These are phyloP conservation scores for Leptinotarsa rubiginosa DNA, from an alignment of 2,888 invertebrate species.

Conservation along the genomic window DNA sequence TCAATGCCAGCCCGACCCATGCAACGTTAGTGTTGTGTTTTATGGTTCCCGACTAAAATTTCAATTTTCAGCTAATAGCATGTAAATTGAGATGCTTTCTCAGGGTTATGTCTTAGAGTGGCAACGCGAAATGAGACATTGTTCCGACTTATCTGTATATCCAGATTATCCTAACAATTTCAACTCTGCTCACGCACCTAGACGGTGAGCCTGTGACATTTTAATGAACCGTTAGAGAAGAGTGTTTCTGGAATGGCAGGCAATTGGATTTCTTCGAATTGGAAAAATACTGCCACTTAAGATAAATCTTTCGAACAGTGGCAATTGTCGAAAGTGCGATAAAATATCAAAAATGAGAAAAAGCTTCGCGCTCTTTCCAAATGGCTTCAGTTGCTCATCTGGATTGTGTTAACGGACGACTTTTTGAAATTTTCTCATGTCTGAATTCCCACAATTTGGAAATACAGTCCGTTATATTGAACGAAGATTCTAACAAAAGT, in stretches of 20 bases:
- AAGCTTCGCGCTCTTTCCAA: background rate
- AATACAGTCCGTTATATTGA: too few species aligned
- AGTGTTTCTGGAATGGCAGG: slow-evolving; percentile 11
- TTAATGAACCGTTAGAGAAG: slow-evolving; percentile 11
- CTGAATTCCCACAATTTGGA: too few species aligned
- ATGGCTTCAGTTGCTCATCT: too few species aligned
- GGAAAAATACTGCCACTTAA: slow-evolving; percentile 6
- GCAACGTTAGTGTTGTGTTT: slow-evolving; percentile 15
- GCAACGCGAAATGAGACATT: slow-evolving; percentile 16
- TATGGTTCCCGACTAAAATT: slow-evolving; percentile 22
- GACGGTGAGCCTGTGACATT: slow-evolving; percentile 14
- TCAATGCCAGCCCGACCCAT: background rate
- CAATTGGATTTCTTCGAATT: slow-evolving; percentile 4
- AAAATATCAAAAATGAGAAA: background rate
- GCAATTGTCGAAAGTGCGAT: background rate
- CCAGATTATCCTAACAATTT: slow-evolving; percentile 18
- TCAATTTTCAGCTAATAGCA: slow-evolving; percentile 27
- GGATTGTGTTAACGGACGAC: too few species aligned
- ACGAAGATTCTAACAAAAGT: too few species aligned
- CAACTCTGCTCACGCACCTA: slow-evolving; percentile 16
- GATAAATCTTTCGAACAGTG: background rate
- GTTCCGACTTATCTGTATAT: slow-evolving; percentile 20
- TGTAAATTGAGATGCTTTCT: slow-evolving; percentile 26
- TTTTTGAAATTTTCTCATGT: too few species aligned
- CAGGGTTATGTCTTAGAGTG: slow-evolving; percentile 11